Evolutionary conservation across 2,888 invertebrate genomes (phyloP), one percentile per base, ranked within the genome.

Genomic region (Stenchaetothrips biformis): DNA sequence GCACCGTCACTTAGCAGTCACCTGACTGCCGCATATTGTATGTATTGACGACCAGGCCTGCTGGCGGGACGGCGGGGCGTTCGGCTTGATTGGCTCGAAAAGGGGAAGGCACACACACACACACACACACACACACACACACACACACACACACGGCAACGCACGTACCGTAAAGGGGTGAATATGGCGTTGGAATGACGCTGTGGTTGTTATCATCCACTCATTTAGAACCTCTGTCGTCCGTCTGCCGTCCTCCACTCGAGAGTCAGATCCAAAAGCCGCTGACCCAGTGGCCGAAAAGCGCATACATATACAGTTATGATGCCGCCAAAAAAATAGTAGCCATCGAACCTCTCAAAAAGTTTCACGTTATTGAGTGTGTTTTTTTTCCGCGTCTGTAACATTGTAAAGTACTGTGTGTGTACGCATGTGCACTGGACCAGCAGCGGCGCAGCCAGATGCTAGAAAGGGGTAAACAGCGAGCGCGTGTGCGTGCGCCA

Each of bases 1-100:
- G 67, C 67, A 74, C 25, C 67, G 67, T 74, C 67, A 74, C 67
- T 74, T 74, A 74, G 67, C 67, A 74, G 67, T 74, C 67, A 74
- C 67, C 67, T 74, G 67, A 74, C 67, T 21, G 25, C 53, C 13
- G 13, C 18, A 18, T 53, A 59, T 18, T 74, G 67, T 37, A 37
- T 74, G 67, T 25, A 25, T 74, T 37, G 37, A 37, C 37, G 37
- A 4, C 37, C 37, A 1, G 4, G 37, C 37, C 37, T 37, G 37
- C 37, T 37, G 37, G 37, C 37, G 37, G 37, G 9, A 6, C 59
- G 59, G 18, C 59, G 18, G 59, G 59, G 59, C 59, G 59, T 59
- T 59, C 59, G 59, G 59, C 59, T 59, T 59, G 59, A 59, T 59
- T 59, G 59, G 59, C 16, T 18, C 59, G 18, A 59, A 37, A 37